These are phyloP conservation scores for Apomyelois bistriatella DNA, from an alignment of 2,888 invertebrate species.

Conservation along the genomic window DNA sequence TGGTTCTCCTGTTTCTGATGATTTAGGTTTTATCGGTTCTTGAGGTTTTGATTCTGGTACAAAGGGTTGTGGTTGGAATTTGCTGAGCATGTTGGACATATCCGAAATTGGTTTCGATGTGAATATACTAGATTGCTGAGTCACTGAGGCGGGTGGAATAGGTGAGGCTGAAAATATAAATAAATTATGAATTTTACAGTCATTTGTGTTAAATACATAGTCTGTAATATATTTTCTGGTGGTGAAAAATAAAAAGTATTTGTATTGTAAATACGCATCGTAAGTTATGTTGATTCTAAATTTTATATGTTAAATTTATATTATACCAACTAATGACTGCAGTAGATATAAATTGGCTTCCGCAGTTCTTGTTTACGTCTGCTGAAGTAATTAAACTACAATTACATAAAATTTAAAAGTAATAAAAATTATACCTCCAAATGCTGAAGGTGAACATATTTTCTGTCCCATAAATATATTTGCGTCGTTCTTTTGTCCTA, in stretches of 20 bases:
- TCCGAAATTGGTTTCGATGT: constrained; percentile 53
- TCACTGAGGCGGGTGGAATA: constrained; percentile 27
- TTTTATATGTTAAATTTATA: no score
- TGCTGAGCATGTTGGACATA: constrained; percentile 49
- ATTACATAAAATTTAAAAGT: background rate
- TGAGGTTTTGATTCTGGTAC: constrained; percentile 14
- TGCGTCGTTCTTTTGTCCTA: constrained; percentile 31
- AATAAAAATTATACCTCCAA: constrained; percentile 37
- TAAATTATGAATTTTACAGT: background rate
- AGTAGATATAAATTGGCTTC: no score
- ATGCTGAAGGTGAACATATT: constrained; percentile 61
- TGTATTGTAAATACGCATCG: no score
- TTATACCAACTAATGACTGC: no score
- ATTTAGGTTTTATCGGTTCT: constrained; percentile 14
- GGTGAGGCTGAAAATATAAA: constrained; percentile 28
- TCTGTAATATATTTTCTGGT: no score
- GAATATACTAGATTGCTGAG: constrained; percentile 35
- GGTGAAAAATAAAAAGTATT: no score
- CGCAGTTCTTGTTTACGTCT: no score
- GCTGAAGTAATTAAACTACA: no score
- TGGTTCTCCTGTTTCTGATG: constrained; percentile 56
- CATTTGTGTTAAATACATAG: no score
- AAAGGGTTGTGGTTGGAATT: constrained; percentile 34
- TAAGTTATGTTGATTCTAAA: no score
- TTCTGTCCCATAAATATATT: constrained; percentile 66